A percentile compares a stretch with the other conserved stretches of the same genome.
These are phyloP conservation scores for Megastigmus dorsalis DNA, from an alignment of 2,888 invertebrate genomes.

Conservation along the genomic window DNA sequence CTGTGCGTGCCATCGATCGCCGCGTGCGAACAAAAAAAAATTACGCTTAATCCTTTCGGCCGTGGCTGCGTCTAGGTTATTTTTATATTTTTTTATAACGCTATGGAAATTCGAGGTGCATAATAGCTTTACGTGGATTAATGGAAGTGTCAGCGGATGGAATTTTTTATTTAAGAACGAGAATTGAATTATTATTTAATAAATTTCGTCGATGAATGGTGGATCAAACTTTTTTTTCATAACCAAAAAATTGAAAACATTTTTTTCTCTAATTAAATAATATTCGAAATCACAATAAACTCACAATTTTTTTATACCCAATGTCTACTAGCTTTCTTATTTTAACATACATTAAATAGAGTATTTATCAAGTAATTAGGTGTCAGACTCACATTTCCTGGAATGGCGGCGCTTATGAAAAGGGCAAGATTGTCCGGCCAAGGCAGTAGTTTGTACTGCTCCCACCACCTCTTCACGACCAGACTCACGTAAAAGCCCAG, in stretches of 20 bases:
- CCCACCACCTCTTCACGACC: conserved; percentile 96
- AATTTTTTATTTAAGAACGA: too few species aligned
- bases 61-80: not conserved
- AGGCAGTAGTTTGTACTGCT: conserved; percentile 92
- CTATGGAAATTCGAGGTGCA: not conserved
- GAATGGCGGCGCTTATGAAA: conserved; percentile 93
- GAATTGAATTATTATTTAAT: too few species aligned
- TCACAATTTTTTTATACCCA: too few species aligned
- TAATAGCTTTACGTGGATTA: not conserved
- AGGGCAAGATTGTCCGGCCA: conserved; percentile 96
- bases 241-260: too few species aligned
- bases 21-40: conserved; percentile 1
- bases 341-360: too few species aligned
- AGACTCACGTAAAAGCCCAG: conserved; percentile 95
- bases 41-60: not conserved
- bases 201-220: too few species aligned
- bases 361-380: not conserved
- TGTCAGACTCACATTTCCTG: conserved; percentile 85
- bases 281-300: too few species aligned
- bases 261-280: too few species aligned
- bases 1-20: too few species aligned
- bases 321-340: too few species aligned
- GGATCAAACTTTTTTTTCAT: too few species aligned
- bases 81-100: not conserved
- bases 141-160: too few species aligned